Evolutionary conservation across 2,797 vertebrate genomes (phyloP).

Genomic region (Chelmon rostratus): DNA sequence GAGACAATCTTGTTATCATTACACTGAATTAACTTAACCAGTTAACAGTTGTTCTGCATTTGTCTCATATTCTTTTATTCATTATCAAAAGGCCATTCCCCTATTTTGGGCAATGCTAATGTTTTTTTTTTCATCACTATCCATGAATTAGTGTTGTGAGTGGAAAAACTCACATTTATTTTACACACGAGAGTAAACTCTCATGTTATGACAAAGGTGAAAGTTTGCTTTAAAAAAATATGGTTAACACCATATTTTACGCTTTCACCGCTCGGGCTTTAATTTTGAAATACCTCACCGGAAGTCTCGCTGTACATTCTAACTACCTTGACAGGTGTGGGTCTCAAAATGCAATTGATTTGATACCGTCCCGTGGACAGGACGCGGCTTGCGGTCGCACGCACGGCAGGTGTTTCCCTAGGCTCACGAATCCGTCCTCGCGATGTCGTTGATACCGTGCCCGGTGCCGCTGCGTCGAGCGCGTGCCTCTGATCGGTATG

Average conservation of each 20-base stretch:
- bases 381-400: constrained; percentile 27
- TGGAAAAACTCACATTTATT: no score
- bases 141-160: no score
- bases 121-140: no score
- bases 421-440: background rate
- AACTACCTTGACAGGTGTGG: constrained; percentile 21
- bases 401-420: background rate
- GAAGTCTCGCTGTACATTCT: background rate
- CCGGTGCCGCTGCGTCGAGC: constrained; percentile 20
- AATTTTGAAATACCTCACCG: constrained; percentile 45
- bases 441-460: background rate
- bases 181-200: no score
- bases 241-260: background rate
- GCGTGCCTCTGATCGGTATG: constrained; percentile 1
- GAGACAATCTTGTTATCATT: no score
- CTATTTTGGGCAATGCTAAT: no score
- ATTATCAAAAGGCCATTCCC: no score
- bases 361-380: constrained; percentile 48
- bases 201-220: no score
- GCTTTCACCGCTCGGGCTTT: background rate
- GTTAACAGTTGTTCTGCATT: no score
- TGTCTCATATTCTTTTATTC: no score
- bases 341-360: constrained; percentile 32
- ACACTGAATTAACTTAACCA: no score
- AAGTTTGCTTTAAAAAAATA: no score